Evolutionary conservation across 2,113 vertebrate species (phyloP).

Genomic region (Engystomops pustulosus): DNA sequence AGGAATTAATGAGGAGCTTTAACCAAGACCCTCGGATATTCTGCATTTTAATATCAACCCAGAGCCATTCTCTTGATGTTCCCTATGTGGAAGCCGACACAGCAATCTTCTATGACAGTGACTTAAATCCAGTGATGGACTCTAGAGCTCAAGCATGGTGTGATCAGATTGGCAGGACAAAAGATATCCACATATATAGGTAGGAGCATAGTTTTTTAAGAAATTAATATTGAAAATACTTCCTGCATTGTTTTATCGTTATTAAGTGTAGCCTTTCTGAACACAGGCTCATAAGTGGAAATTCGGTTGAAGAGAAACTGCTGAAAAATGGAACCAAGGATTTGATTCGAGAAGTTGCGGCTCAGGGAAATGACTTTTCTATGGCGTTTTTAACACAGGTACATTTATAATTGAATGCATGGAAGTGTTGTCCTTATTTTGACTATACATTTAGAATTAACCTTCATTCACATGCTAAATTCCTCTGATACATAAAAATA

Average conservation of each 20-base stretch:
- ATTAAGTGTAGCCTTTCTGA: background rate
- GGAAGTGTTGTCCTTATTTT: background rate
- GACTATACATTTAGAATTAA: too few relatives aligned
- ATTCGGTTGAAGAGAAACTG: slow-evolving; percentile 93
- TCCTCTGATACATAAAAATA: too few relatives aligned
- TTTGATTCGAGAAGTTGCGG: slow-evolving; percentile 91
- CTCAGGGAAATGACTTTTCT: slow-evolving; percentile 91
- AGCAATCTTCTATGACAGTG: slow-evolving; percentile 91
- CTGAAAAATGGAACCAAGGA: slow-evolving; percentile 93
- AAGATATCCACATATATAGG: slow-evolving; percentile 96
- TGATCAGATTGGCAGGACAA: slow-evolving; percentile 89
- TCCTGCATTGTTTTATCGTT: background rate
- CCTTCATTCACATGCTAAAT: too few relatives aligned
- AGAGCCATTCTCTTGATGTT: slow-evolving; percentile 85
- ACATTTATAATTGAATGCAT: too few relatives aligned
- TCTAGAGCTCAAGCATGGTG: slow-evolving; percentile 91
- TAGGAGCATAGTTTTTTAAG: slow-evolving; percentile 61
- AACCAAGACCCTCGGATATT: slow-evolving; percentile 88
- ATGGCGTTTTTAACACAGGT: slow-evolving; percentile 93
- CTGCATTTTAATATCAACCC: slow-evolving; percentile 90
- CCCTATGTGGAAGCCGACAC: slow-evolving; percentile 88
- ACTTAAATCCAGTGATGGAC: slow-evolving; percentile 92
- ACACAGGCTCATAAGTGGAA: slow-evolving; percentile 86
- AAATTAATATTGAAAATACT: background rate
- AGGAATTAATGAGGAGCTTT: slow-evolving; percentile 88